Evolutionary conservation across 2,797 vertebrate species (phyloP), one percentile per base, ranked within the genome.

Genomic region (Synaphobranchus kaupii): DNA sequence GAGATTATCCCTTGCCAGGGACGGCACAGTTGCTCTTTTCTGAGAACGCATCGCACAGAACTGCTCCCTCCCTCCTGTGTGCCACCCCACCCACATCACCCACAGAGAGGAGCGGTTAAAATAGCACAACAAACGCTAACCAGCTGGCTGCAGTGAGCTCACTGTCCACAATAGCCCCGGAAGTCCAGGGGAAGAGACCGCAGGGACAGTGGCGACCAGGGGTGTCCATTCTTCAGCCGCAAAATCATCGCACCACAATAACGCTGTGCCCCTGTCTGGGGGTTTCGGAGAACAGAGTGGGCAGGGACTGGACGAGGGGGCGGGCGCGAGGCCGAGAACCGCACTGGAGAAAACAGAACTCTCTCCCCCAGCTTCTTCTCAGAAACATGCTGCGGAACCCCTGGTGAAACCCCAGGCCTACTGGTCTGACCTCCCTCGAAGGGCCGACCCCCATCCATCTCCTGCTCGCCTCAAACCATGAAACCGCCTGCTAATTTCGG

Each of bases 21-120:
- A 88, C 82, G 7, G 54, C 34, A 50, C 88, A 92, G 90, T 89
- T 90, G 76, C 87, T 91, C 92, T 96, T 95, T 94, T 95, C 94
- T 94, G 93, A 94, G 94, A 94, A 92, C 81, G 44, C 8, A 25
- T 48, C 20, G 1, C 39, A 48, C 44, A 48, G 76, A 80, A 48
- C 22, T 80, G 44, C 71, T 63, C 82, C 50, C 82, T 15, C 68
- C 66, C 39, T 48, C 48, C 71, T 44, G 54, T 5, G 22, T 12
- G 22, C 10, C 10, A 25, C 34, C 83, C 17, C 56, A 47, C 56
- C 56, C 83, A 25, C 83, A 58, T 12, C 34, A 22, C 31, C 78
- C 52, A 15, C 52, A 44, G 58, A 86, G 85, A 80, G 85, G 50
- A 80, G 34, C 22, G 54, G 52, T 44, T 60, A 15, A 86, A 86